phyloP scores from a whole-genome alignment of 2,888 invertebrate genomes.

The Pollenia griseotomentosa region DNA sequence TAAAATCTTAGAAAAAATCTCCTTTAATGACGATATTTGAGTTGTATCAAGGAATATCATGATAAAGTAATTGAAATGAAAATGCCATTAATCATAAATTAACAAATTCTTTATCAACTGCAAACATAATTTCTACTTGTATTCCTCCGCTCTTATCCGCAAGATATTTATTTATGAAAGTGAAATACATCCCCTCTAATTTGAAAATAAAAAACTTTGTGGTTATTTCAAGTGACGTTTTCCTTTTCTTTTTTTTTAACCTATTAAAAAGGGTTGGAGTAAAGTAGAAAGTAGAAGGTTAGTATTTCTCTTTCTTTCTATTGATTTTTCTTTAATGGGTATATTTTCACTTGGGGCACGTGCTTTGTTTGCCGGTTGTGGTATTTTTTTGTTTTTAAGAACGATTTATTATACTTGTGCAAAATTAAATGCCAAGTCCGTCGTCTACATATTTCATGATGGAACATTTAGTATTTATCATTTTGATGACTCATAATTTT shows the following conservation, averaged over 20 bases:
- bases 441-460: neutral
- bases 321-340: constrained; percentile 43
- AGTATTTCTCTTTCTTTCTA: neutral
- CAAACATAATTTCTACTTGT: constrained; percentile 8
- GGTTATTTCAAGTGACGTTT: constrained; percentile 44
- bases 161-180: neutral
- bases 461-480: constrained; percentile 36
- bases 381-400: constrained; percentile 16
- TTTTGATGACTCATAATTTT: constrained; percentile 69
- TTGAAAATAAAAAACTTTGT: constrained; percentile 20
- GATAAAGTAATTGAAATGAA: neutral
- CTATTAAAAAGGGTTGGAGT: neutral
- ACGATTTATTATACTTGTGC: constrained; percentile 6
- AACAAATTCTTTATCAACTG: constrained; percentile 44
- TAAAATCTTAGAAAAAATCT: neutral
- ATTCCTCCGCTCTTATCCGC: neutral
- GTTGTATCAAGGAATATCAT: neutral
- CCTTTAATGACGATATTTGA: neutral
- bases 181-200: constrained; percentile 34
- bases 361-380: constrained; percentile 34
- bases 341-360: constrained; percentile 51
- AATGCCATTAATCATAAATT: constrained; percentile 10
- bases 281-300: neutral
- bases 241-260: neutral
- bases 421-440: constrained; percentile 19